Base-by-base conservation (phyloP, 1,140 invertebrate species). In the Caerostris extrusa region DNA sequence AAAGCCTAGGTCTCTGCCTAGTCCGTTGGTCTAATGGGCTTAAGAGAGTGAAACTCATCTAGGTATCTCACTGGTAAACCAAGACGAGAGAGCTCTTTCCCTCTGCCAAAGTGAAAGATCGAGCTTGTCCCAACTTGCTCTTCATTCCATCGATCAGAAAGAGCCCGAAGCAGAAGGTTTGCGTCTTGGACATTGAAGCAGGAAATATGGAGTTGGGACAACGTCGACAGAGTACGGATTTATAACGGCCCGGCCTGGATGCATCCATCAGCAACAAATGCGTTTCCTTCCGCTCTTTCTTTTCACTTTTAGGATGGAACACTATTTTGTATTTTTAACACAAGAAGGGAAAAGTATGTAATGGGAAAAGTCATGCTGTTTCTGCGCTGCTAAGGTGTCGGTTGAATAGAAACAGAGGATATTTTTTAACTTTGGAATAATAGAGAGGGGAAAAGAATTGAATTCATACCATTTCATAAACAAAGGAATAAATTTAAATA, bases 101-200 rank as follows among this genome's bases (percentile, higher is more conserved):
- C 90, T 64, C 90, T 91, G 90, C 92, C 85, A 89, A 89, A 93
- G 71, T 93, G 85, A 93, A 83, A 89, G 92, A 93, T 93, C n/a
- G 92, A 93, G 87, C 57, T 57, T 93, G 92, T 93, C 92, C 86
- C 67, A 67, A 57, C 58, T 60, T 56, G 17, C 92, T 57, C 85
- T 58, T 34, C 10, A 57, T 82, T 5, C 87, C 92, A 93, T 93
- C 92, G 85, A 93, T 93, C 92, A 93, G 86, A 82, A 61, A 71
- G 67, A 77, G 91, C 83, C 61, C 58, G 53, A 93, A 77, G 85
- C 91, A 58, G 64, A 83, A 86, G 64, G 83, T 86, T 83, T 87
- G 64, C 64, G 86, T 61, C 86, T 81, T 83, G 64, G 60, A 93
- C 56, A 89, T 58, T 67, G 86, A 85, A 93, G 83, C 90, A 93